Evolutionary conservation across 2,888 invertebrate genomes (phyloP).

Genomic region (Sipunculus nudus): DNA sequence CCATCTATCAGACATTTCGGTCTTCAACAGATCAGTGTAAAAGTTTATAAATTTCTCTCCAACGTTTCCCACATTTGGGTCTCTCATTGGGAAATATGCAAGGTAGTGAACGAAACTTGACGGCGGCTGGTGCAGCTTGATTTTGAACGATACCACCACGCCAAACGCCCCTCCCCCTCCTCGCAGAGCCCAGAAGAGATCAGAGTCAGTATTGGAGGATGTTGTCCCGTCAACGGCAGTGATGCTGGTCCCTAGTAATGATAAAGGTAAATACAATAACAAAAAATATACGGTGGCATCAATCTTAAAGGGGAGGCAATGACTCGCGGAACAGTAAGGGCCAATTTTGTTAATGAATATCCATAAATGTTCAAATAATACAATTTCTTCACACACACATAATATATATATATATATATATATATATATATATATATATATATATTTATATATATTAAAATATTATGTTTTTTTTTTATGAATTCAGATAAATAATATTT

Average conservation of each 20-base stretch:
- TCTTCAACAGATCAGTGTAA: slow-evolving; percentile 12
- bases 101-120: slow-evolving; percentile 10
- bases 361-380: too few relatives aligned
- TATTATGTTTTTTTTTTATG: too few relatives aligned
- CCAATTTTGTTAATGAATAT: too few relatives aligned
- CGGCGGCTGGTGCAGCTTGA: slow-evolving; percentile 32
- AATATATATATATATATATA: too few relatives aligned
- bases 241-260: slow-evolving; percentile 2
- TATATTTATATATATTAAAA: too few relatives aligned
- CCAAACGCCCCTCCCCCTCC: slow-evolving; percentile 41
- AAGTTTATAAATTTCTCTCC: slow-evolving; percentile 19
- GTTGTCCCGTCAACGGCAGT: slow-evolving; percentile 11
- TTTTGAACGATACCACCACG: slow-evolving; percentile 27
- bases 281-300: too few relatives aligned
- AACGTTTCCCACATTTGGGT: not conserved
- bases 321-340: too few relatives aligned
- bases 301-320: too few relatives aligned
- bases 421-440: too few relatives aligned
- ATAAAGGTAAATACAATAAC: too few relatives aligned
- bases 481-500: too few relatives aligned
- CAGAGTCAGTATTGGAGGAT: slow-evolving; percentile 2
- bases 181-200: slow-evolving; percentile 39
- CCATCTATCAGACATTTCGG: slow-evolving; percentile 21
- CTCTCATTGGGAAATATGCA: slow-evolving; percentile 5
- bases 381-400: too few relatives aligned